Evolutionary conservation across 2,113 vertebrate genomes (phyloP).

Genomic region (Notechis scutatus): DNA sequence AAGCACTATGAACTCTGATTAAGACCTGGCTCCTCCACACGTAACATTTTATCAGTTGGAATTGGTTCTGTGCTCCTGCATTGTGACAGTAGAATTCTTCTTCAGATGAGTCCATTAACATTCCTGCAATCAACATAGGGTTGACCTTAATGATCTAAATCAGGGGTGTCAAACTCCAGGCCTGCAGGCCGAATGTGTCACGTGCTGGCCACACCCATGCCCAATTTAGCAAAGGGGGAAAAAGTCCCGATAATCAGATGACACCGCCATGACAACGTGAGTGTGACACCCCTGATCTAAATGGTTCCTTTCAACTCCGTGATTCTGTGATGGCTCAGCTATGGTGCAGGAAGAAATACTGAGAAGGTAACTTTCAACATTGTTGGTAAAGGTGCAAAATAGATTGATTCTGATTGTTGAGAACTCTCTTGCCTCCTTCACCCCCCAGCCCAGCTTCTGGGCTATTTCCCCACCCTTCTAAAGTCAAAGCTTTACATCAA

Average conservation of each 20-base stretch:
- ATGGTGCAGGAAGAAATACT: neutral
- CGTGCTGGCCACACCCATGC: too few species aligned
- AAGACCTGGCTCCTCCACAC: constrained; percentile 15
- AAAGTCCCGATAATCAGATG: too few species aligned
- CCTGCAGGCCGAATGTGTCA: too few species aligned
- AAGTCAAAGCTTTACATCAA: neutral
- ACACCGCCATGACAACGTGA: too few species aligned
- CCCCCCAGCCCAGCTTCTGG: neutral
- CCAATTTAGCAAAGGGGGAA: too few species aligned
- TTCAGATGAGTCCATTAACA: neutral
- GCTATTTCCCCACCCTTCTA: neutral
- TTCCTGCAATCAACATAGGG: neutral
- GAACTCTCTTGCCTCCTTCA: neutral
- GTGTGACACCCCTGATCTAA: neutral
- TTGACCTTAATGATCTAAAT: neutral
- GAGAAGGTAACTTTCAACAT: neutral
- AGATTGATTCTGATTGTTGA: neutral
- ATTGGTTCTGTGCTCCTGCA: neutral
- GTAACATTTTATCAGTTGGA: neutral
- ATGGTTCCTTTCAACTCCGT: neutral
- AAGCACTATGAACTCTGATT: constrained; percentile 33
- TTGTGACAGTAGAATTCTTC: neutral
- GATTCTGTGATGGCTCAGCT: neutral
- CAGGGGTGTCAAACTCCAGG: too few species aligned
- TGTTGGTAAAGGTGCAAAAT: neutral